Evolutionary conservation across 2,113 vertebrate species (phyloP).

Genomic region (Cynocephalus volans): DNA sequence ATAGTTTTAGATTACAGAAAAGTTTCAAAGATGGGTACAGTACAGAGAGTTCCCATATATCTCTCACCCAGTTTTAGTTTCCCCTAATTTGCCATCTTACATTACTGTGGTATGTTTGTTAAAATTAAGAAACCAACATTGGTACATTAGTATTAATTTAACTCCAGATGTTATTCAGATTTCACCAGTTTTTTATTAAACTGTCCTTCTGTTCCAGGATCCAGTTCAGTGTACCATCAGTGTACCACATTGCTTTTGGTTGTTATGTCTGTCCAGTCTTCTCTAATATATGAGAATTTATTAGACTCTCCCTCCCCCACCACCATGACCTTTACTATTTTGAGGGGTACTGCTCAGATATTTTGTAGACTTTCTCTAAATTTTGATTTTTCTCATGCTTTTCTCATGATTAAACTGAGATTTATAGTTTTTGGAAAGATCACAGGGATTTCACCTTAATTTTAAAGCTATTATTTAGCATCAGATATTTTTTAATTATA

Average conservation of each 20-base stretch:
- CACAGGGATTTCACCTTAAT: background rate
- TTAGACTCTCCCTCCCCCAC: background rate
- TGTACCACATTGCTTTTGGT: background rate
- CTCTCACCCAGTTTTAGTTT: background rate
- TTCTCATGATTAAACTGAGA: background rate
- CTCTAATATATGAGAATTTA: background rate
- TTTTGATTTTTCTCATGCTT: background rate
- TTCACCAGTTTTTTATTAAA: background rate
- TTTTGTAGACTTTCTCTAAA: background rate
- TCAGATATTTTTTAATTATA: slow-evolving; percentile 7
- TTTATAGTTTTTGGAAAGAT: background rate
- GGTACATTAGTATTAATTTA: background rate
- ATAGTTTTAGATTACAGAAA: slow-evolving; percentile 7
- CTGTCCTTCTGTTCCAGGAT: background rate
- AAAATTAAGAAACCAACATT: background rate
- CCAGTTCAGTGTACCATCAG: background rate
- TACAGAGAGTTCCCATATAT: background rate
- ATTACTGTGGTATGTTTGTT: background rate
- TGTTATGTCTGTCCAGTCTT: background rate
- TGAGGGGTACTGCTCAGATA: background rate
- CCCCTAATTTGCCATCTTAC: background rate
- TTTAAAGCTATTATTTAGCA: background rate
- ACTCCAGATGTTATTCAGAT: background rate
- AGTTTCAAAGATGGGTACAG: background rate
- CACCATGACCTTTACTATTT: background rate